A percentile compares a stretch with the other conserved stretches of the same genome.
These are phyloP conservation scores for Strongylocentrotus purpuratus DNA, from an alignment of 35 echinoderm and acorn worm genomes.

Conservation along the genomic window DNA sequence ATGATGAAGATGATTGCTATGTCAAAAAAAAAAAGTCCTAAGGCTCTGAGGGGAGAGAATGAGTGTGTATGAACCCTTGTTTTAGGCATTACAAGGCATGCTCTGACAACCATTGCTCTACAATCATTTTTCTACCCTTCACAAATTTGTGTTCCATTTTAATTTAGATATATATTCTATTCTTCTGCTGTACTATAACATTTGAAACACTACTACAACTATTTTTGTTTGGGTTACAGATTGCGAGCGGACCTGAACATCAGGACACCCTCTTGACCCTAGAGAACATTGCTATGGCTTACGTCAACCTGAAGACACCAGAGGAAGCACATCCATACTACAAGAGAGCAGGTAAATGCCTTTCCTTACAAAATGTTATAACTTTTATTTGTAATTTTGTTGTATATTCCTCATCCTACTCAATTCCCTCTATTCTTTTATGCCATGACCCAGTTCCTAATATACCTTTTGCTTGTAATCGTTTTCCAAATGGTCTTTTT, in stretches of 20 bases:
- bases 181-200: too few relatives aligned
- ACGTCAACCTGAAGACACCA: constrained; percentile 12
- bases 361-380: neutral
- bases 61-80: neutral
- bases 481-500: neutral
- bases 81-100: neutral
- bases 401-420: too few relatives aligned
- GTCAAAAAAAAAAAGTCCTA: too few relatives aligned
- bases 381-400: too few relatives aligned
- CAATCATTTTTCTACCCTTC: neutral
- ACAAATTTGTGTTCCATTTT: too few relatives aligned
- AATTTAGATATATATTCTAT: too few relatives aligned
- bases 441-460: too few relatives aligned
- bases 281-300: constrained; percentile 70
- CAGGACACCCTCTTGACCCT: constrained; percentile 51
- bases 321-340: constrained; percentile 66
- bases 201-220: too few relatives aligned
- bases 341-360: constrained; percentile 57
- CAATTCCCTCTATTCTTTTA: too few relatives aligned
- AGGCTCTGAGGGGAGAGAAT: constrained; percentile 49
- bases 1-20: too few relatives aligned
- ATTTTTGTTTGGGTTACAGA: constrained; percentile 4
- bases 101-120: too few relatives aligned
- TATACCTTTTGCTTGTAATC: too few relatives aligned
- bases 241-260: constrained; percentile 57